Base-by-base conservation (phyloP, 2,888 invertebrate genomes). In the Rotaria socialis region DNA sequence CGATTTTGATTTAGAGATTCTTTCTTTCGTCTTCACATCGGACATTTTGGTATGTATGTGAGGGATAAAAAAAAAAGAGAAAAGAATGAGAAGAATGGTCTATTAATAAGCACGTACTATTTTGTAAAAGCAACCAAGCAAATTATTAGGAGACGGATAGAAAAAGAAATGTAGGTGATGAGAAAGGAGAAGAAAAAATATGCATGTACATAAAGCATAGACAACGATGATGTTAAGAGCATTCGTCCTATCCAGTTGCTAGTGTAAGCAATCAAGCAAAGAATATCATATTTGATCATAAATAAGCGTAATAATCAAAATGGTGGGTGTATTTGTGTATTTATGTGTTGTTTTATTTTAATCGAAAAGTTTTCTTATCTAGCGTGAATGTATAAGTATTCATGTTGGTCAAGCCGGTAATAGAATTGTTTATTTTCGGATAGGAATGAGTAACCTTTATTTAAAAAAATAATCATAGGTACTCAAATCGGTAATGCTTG, bases 401-500 rank as follows among this genome's bases (percentile, higher is more conserved):
- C 67, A 67, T 67, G 67, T 67, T 67, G 67, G 67, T 35, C 67
- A 67, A 80, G 80, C 80, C 47, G 80, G 80, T 80, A 80, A 80
- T n/a, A 41, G 24, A 80, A 22, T 80, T n/a, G 35, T 6, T 43
- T 19, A 35, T 14, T 11, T 55, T 55, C 22, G 6, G 7, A 55
- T 55, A 6, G 2, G 19, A 22, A 67, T 16, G 35, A 35, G 35
- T 35, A 35, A 35, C 35, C 35, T 35, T 35, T 35, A 41, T 50
- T 6, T 19, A 16, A 35, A 19, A 35, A 2, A 35, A 67, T 35
- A 27, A 10, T 67, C 16, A 3, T 67, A 67, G 80, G 92, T 74
- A 91, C 91, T 84, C 92, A 92, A 89, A 92, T 92, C 88, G 92
- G 92, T 87, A 93, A 93, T 89, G 92, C 92, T 87, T 93, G 92